phyloP scores from a whole-genome alignment of 2,797 vertebrate genomes.

The Nasua narica region DNA sequence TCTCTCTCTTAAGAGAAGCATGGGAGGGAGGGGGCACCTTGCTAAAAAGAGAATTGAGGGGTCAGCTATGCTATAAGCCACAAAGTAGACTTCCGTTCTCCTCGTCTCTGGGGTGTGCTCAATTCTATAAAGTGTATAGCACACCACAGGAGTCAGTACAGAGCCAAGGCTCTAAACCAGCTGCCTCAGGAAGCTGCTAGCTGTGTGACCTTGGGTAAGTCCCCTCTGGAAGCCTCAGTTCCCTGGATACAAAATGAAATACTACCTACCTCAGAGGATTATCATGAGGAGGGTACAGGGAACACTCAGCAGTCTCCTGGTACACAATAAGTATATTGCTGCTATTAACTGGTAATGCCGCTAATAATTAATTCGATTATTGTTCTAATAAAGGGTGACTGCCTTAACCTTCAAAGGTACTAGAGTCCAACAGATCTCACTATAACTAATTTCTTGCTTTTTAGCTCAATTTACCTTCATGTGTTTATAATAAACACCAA shows the following conservation, averaged over 20 bases:
- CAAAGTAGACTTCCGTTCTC: background rate
- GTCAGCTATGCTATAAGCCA: background rate
- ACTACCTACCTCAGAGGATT: background rate
- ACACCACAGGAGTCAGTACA: background rate
- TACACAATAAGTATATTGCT: background rate
- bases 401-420: background rate
- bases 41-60: background rate
- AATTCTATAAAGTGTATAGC: background rate
- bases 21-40: rapidly evolving
- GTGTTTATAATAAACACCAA: background rate
- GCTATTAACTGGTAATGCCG: background rate
- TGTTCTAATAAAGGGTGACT: background rate
- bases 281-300: background rate
- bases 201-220: background rate
- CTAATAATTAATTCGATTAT: background rate
- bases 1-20: background rate
- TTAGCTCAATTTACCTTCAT: background rate
- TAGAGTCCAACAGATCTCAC: background rate
- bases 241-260: background rate
- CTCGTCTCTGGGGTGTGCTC: background rate
- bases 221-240: background rate
- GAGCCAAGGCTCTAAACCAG: background rate
- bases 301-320: background rate
- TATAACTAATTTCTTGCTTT: background rate
- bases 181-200: background rate